Conservation (phyloP, 2,888 invertebrate species). For the Morpho deidamia region DNA sequence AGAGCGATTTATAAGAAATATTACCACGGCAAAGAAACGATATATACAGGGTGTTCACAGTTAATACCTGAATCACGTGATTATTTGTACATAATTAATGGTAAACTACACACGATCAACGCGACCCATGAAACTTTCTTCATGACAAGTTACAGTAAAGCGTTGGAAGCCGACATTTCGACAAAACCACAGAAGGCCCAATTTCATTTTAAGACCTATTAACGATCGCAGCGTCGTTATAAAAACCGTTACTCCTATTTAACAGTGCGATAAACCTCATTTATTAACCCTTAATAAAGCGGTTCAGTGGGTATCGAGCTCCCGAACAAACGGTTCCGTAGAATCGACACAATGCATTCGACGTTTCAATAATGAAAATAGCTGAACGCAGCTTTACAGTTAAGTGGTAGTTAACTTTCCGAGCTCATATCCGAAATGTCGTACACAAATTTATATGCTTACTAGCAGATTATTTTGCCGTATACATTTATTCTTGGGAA, state of each 20-base stretch:
- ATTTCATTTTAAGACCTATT: slow-evolving; percentile 33
- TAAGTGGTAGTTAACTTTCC: no score
- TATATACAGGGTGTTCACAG: no score
- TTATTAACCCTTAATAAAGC: slow-evolving; percentile 27
- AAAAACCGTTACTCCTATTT: slow-evolving; percentile 40
- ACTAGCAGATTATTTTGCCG: no score
- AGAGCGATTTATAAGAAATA: no score
- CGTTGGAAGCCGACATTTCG: slow-evolving; percentile 5
- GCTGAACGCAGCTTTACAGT: no score
- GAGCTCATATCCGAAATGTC: no score
- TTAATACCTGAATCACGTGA: neutral
- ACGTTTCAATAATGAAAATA: no score
- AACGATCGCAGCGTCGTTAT: slow-evolving; percentile 26
- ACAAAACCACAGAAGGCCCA: slow-evolving; percentile 19
- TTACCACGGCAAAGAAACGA: no score
- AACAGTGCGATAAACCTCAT: slow-evolving; percentile 48
- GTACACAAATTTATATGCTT: no score
- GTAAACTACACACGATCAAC: neutral
- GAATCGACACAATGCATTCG: neutral
- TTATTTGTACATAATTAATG: neutral
- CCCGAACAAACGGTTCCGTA: slow-evolving; percentile 4
- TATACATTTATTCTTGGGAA: no score
- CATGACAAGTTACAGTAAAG: slow-evolving; percentile 1
- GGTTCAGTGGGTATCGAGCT: neutral
- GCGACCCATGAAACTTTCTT: neutral